Evolutionary conservation across 2,113 vertebrate species (phyloP), one percentile per base, ranked within the genome.

Genomic region (Tenrec ecaudatus): DNA sequence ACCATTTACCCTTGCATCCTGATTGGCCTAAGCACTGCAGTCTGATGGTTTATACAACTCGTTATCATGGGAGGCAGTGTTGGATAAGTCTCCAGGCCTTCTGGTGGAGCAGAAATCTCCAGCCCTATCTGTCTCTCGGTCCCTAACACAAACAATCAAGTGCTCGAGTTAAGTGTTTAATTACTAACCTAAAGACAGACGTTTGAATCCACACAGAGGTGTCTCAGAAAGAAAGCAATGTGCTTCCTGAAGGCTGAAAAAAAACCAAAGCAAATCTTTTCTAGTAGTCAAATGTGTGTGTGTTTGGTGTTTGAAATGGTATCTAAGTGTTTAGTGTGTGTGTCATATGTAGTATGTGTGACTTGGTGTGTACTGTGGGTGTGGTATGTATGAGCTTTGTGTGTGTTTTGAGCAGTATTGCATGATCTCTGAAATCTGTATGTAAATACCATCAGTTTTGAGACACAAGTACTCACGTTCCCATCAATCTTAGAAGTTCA

Each of bases 341-440:
- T 62, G 60, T 19, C 78, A 47, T 43, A 12, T 43, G 19, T 53
- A 20, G 62, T 77, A 11, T n/a, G 19, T 33, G 0, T 33, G n/a
- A 36, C 19, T 0, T 73, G 31, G 17, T 29, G 38, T n/a, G 19
- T 16, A 1, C 60, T n/a, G 12, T 14, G 36, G 27, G 9, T 81
- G 78, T 43, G 36, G 7, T 38, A 22, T 33, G 69, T 36, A 9
- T 73, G 68, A n/a, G 68, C 5, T 15, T 10, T 81, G 31, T 86
- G 12, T 81, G 60, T 36, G 47, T 27, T 40, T 25, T 36, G 82
- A 53, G 23, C 12, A 76, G 80, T 3, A 33, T 53, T 77, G 31
- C 60, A 84, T 89, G 57, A 64, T 82, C 93, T 97, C 96, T 97
- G 95, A 97, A 96, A 91, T 93, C 82, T 60, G 40, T 78, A 53